These are phyloP conservation scores for Erebia epiphron DNA, from an alignment of 2,888 invertebrate species.

Conservation along the genomic window DNA sequence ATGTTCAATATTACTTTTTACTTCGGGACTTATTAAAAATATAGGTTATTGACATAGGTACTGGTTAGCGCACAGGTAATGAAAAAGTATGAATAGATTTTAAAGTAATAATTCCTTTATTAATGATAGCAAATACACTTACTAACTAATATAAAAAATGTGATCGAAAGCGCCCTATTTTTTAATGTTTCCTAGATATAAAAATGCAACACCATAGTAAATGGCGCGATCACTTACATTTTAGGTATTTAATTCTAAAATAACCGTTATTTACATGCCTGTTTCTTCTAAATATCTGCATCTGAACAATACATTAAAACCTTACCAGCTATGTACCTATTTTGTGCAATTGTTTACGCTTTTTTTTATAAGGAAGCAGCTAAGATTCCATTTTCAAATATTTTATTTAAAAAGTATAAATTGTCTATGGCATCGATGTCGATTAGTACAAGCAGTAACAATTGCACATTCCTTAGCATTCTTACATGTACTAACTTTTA, in stretches of 20 bases:
- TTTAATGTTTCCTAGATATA: constrained; percentile 58
- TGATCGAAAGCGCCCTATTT: constrained; percentile 55
- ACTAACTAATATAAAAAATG: constrained; percentile 50
- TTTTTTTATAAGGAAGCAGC: constrained; percentile 44
- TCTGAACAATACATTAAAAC: constrained; percentile 82
- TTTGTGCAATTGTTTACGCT: constrained; percentile 76
- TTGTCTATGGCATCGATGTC: constrained; percentile 56
- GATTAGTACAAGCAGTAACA: constrained; percentile 63
- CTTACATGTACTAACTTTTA: constrained; percentile 66
- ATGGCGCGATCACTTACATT: constrained; percentile 56
- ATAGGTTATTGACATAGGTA: constrained; percentile 38
- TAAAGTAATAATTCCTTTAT: constrained; percentile 41
- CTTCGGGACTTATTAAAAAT: constrained; percentile 34
- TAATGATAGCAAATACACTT: constrained; percentile 42
- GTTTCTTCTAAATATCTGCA: constrained; percentile 81
- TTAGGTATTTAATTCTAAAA: constrained; percentile 58
- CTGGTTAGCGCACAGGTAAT: constrained; percentile 44
- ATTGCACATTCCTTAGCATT: constrained; percentile 72
- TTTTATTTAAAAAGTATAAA: constrained; percentile 40
- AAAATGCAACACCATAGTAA: constrained; percentile 65
- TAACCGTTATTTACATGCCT: constrained; percentile 77
- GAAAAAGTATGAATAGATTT: constrained; percentile 36
- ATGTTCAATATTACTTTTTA: constrained; percentile 33
- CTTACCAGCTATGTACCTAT: constrained; percentile 67
- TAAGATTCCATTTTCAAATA: constrained; percentile 38